phyloP scores from a whole-genome alignment of 2,113 vertebrate species.

The Passerina amoena region DNA sequence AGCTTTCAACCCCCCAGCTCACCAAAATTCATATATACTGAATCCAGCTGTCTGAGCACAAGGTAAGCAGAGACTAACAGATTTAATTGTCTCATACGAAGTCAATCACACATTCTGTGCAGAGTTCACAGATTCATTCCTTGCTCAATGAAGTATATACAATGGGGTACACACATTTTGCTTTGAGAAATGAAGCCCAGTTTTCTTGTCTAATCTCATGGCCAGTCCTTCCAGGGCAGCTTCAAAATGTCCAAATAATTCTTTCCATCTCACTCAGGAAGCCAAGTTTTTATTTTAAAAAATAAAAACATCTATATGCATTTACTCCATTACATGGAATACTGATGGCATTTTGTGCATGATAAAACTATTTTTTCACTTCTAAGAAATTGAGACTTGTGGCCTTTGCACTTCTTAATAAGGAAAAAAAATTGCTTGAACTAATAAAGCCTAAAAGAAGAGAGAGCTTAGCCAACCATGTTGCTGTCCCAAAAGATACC shows the following conservation, averaged over 20 bases:
- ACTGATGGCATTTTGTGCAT: not conserved
- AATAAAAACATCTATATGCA: not conserved
- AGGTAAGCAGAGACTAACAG: not conserved
- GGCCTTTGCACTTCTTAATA: not conserved
- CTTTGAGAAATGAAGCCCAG: not conserved
- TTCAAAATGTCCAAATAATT: not conserved
- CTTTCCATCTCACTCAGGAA: not conserved
- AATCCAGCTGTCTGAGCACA: not conserved
- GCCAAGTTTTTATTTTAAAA: not conserved
- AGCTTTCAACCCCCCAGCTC: not conserved
- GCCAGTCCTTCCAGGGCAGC: not conserved
- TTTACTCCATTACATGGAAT: not conserved
- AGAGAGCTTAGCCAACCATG: not conserved
- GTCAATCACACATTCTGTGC: not conserved
- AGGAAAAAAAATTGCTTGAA: not conserved
- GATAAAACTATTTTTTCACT: not conserved
- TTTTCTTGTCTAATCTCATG: not conserved
- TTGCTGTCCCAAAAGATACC: not conserved
- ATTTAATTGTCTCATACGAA: not conserved
- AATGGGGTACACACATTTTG: not conserved
- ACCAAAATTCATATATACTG: not conserved
- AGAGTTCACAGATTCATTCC: not conserved
- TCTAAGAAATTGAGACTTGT: not conserved
- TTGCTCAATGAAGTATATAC: not conserved
- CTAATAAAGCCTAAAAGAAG: not conserved